A percentile compares a stretch with the other conserved stretches of the same genome.
These are phyloP conservation scores for Orthosia gracilis DNA, from an alignment of 2,888 invertebrate species.

Conservation along the genomic window DNA sequence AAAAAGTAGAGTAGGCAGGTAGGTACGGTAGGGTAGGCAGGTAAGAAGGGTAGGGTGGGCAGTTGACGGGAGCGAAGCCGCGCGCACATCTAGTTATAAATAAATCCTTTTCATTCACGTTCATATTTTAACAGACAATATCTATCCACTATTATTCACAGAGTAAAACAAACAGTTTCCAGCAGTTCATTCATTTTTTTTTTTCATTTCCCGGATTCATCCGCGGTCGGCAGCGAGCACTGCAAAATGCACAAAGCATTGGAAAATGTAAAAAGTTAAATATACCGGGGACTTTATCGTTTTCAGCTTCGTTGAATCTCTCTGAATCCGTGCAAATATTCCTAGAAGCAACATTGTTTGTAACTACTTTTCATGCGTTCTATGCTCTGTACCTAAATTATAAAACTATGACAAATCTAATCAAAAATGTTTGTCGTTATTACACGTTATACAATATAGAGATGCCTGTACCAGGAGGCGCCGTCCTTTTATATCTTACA, in stretches of 20 bases:
- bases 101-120: neutral
- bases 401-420: too few species aligned
- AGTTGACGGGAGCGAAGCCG: neutral
- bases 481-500: too few species aligned
- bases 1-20: too few species aligned
- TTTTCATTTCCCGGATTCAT: conserved; percentile 4
- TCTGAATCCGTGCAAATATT: conserved; percentile 1
- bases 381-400: neutral
- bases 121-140: neutral
- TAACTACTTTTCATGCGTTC: neutral
- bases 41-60: too few species aligned
- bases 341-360: conserved; percentile 11
- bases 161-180: conserved; percentile 4
- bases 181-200: conserved; percentile 20
- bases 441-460: too few species aligned
- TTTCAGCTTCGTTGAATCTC: conserved; percentile 16
- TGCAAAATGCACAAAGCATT: conserved; percentile 32
- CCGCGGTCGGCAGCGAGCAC: neutral
- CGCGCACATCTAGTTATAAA: too few species aligned
- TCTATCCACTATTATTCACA: neutral
- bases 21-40: too few species aligned
- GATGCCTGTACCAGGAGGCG: too few species aligned
- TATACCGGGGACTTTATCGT: conserved; percentile 13
- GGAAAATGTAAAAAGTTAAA: conserved; percentile 42
- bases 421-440: too few species aligned